Evolutionary conservation across 1,140 invertebrate genomes (phyloP).

Genomic region (Mactra quadrangularis): DNA sequence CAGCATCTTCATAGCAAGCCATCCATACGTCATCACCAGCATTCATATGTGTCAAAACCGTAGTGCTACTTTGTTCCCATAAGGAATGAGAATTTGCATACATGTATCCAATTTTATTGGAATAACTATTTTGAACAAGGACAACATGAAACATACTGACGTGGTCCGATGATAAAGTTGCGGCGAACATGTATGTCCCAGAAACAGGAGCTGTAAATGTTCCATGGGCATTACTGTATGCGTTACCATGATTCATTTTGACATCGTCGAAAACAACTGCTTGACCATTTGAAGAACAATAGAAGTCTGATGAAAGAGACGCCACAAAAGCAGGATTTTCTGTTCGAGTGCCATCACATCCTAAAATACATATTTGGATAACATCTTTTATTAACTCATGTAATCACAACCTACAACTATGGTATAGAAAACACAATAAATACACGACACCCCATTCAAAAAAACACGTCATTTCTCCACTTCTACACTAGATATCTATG

Average conservation of each 20-base stretch:
- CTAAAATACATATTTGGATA: too few relatives aligned
- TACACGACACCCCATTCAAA: too few relatives aligned
- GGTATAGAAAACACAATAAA: too few relatives aligned
- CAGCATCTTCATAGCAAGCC: too few relatives aligned
- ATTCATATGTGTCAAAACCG: too few relatives aligned
- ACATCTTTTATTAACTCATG: too few relatives aligned
- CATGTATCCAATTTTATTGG: slow-evolving; percentile 3
- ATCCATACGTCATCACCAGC: too few relatives aligned
- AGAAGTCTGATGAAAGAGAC: neutral
- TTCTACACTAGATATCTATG: too few relatives aligned
- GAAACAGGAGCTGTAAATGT: slow-evolving; percentile 20
- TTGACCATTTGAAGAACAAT: slow-evolving; percentile 5
- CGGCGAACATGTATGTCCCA: slow-evolving; percentile 22
- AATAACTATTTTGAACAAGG: neutral
- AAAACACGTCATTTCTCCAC: too few relatives aligned
- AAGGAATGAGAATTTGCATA: slow-evolving; percentile 12
- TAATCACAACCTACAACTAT: too few relatives aligned
- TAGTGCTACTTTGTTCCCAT: slow-evolving; percentile 16
- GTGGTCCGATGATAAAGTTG: slow-evolving; percentile 1
- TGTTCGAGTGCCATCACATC: slow-evolving; percentile 3
- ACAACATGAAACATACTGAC: slow-evolving; percentile 1
- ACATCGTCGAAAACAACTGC: slow-evolving; percentile 24
- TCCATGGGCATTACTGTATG: slow-evolving; percentile 18
- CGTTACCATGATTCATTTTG: slow-evolving; percentile 3
- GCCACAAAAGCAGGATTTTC: slow-evolving; percentile 35